Evolutionary conservation across 2,113 vertebrate genomes (phyloP).

Genomic region (Gallinago paraguaiae): DNA sequence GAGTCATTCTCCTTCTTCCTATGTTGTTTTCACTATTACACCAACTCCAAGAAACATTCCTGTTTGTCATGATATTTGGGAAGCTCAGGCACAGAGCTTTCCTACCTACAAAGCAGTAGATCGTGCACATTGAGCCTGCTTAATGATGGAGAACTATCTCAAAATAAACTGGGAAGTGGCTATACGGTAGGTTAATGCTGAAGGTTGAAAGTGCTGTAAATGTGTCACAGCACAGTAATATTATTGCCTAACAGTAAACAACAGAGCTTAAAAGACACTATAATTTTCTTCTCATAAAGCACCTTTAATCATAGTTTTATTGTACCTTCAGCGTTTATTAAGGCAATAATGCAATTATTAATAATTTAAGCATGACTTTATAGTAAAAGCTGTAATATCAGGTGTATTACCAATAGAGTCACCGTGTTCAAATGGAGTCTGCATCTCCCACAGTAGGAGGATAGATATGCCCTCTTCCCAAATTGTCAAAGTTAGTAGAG

Average conservation of each 20-base stretch:
- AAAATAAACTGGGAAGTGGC: not conserved
- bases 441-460: not conserved
- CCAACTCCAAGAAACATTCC: not conserved
- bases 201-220: constrained; percentile 33
- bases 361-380: constrained; percentile 43
- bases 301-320: constrained; percentile 44
- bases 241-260: constrained; percentile 35
- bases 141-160: not conserved
- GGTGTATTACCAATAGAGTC: not conserved
- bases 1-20: not conserved
- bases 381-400: not conserved
- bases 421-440: not conserved
- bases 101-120: not conserved
- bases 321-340: constrained; percentile 27
- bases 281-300: constrained; percentile 40
- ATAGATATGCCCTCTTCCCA: not conserved
- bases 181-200: not conserved
- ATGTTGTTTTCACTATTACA: not conserved
- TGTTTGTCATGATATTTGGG: not conserved
- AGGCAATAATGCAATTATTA: constrained; percentile 41
- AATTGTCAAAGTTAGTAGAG: not conserved
- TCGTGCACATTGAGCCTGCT: not conserved
- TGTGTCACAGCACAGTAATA: not conserved
- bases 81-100: not conserved
- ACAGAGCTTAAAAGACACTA: not conserved